phyloP scores from a whole-genome alignment of 2,888 invertebrate species.

The Scaptomyza parva region DNA sequence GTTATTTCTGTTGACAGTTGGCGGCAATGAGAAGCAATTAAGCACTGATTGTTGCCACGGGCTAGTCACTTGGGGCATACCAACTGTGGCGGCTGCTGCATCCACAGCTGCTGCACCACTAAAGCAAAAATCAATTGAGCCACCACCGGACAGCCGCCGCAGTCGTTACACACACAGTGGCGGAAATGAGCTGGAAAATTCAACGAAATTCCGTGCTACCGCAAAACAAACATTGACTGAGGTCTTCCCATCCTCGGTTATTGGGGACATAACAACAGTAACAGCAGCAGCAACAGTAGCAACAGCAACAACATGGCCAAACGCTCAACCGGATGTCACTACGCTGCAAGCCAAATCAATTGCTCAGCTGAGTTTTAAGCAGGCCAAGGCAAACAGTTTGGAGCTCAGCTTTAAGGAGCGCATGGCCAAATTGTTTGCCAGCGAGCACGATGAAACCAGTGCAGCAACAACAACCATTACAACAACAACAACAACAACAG shows the following conservation, averaged over 20 bases:
- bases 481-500: slow-evolving; percentile 7
- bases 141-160: slow-evolving; percentile 7
- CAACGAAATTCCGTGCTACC: slow-evolving; percentile 57
- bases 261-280: slow-evolving; percentile 66
- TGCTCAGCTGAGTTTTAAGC: slow-evolving; percentile 35
- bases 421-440: slow-evolving; percentile 62
- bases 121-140: slow-evolving; percentile 54
- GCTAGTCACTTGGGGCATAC: slow-evolving; percentile 49
- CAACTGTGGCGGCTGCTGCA: slow-evolving; percentile 43
- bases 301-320: slow-evolving; percentile 12
- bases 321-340: slow-evolving; percentile 34
- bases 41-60: slow-evolving; percentile 63
- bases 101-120: slow-evolving; percentile 29
- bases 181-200: slow-evolving; percentile 75
- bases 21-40: slow-evolving; percentile 75
- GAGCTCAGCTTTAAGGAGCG: slow-evolving; percentile 67
- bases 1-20: slow-evolving; percentile 81
- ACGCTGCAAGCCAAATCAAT: slow-evolving; percentile 45
- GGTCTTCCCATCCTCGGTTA: slow-evolving; percentile 43
- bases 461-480: slow-evolving; percentile 7
- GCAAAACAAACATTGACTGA: slow-evolving; percentile 44
- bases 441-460: slow-evolving; percentile 32
- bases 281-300: too few relatives aligned
- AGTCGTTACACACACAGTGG: slow-evolving; percentile 41
- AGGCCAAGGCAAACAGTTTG: slow-evolving; percentile 56